Conservation (phyloP, 2,888 invertebrate genomes). For the Melanchra persicariae region DNA sequence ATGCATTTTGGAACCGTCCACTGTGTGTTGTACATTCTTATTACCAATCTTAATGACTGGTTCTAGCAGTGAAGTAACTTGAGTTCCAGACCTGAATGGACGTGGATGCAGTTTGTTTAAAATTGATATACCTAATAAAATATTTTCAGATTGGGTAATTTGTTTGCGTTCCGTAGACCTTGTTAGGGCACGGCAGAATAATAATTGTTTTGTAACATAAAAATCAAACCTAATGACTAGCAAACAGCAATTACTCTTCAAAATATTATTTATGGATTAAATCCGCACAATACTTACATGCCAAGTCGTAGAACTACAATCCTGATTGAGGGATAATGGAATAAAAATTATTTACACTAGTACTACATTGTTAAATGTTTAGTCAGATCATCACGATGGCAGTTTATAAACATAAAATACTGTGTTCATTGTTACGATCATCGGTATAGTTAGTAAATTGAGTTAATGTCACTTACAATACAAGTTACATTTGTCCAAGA, state of each 20-base stretch:
- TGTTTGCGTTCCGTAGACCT: neutral
- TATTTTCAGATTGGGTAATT: neutral
- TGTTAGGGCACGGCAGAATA: no score
- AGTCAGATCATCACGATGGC: conserved; percentile 26
- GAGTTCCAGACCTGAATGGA: conserved; percentile 1
- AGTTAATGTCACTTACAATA: conserved; percentile 28
- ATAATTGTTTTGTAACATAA: no score
- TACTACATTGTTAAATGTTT: conserved; percentile 38
- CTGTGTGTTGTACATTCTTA: conserved; percentile 18
- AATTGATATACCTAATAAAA: neutral
- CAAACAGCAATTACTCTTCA: conserved; percentile 8
- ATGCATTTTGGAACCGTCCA: conserved; percentile 26
- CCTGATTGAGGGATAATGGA: conserved; percentile 6
- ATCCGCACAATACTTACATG: neutral
- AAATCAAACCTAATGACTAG: neutral
- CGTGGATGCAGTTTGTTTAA: neutral
- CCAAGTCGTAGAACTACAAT: neutral
- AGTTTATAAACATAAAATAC: conserved; percentile 48
- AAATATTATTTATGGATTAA: conserved; percentile 5
- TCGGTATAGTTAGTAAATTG: conserved; percentile 23
- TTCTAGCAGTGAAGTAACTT: conserved; percentile 10
- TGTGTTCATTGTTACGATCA: conserved; percentile 32
- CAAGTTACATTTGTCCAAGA: conserved; percentile 61
- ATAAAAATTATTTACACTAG: conserved; percentile 8
- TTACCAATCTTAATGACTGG: conserved; percentile 19